These are phyloP conservation scores for Saturnia pavonia DNA, from an alignment of 2,888 invertebrate species.

Conservation along the genomic window DNA sequence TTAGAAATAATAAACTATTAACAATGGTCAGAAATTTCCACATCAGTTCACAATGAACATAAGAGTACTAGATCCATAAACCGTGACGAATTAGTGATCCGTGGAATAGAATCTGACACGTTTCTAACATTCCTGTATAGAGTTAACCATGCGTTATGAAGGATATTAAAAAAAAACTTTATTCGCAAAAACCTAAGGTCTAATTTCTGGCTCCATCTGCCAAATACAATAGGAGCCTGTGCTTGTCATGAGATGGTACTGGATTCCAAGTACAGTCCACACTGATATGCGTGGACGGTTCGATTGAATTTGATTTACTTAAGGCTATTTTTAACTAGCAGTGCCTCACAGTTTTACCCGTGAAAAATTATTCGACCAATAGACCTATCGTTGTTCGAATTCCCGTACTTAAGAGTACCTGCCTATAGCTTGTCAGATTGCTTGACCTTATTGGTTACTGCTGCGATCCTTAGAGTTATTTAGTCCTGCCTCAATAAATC, in stretches of 20 bases:
- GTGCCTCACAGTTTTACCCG: too few relatives aligned
- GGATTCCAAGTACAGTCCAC: neutral
- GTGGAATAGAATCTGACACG: conserved; percentile 14
- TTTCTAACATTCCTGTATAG: conserved; percentile 14
- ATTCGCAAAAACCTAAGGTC: conserved; percentile 1
- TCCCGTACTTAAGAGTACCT: too few relatives aligned
- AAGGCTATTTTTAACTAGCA: too few relatives aligned
- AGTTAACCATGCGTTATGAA: conserved; percentile 19
- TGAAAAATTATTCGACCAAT: too few relatives aligned
- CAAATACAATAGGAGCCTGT: conserved; percentile 16
- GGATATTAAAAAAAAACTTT: neutral
- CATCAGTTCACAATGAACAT: neutral
- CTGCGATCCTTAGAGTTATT: too few relatives aligned
- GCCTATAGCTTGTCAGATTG: too few relatives aligned
- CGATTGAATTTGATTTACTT: neutral
- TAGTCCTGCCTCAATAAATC: too few relatives aligned
- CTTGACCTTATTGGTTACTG: too few relatives aligned
- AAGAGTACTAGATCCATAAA: neutral
- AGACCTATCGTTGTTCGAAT: too few relatives aligned
- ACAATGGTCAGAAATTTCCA: neutral
- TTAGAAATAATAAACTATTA: neutral
- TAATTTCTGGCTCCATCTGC: neutral
- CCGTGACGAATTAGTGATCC: conserved; percentile 16
- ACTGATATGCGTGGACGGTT: neutral
- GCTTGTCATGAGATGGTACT: neutral